These are phyloP conservation scores for Scolopax bukidnonensis DNA, from an alignment of 2,797 vertebrate genomes.

Conservation along the genomic window DNA sequence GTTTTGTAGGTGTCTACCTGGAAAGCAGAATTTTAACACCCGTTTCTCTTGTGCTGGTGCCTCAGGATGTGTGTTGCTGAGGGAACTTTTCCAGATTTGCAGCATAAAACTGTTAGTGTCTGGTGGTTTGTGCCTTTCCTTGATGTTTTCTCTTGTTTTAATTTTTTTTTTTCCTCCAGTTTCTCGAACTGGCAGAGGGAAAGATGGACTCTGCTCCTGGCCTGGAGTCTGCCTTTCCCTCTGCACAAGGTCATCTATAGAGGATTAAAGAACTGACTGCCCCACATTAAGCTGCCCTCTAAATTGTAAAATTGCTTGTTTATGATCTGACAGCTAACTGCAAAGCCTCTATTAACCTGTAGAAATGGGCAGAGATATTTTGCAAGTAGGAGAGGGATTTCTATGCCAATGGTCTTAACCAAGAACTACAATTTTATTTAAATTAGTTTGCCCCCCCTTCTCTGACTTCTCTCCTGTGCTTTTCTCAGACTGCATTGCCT, in stretches of 20 bases:
- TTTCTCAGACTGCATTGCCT: neutral
- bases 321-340: neutral
- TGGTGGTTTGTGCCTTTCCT: neutral
- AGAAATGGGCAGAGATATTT: neutral
- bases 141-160: neutral
- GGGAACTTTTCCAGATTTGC: neutral
- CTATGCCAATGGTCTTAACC: neutral
- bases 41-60: neutral
- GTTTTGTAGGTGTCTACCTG: neutral
- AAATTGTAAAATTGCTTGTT: constrained; percentile 24
- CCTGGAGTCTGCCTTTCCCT: neutral
- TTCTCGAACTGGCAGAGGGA: neutral
- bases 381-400: neutral
- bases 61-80: accelerated
- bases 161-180: neutral
- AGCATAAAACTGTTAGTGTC: neutral
- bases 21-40: neutral
- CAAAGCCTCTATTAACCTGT: neutral
- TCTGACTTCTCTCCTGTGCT: neutral
- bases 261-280: neutral
- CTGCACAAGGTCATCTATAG: neutral
- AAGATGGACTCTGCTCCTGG: neutral
- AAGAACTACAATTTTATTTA: constrained; percentile 18
- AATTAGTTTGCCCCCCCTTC: neutral
- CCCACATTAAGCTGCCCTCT: neutral